A percentile compares a stretch with the other conserved stretches of the same genome.
Evolutionary conservation across 2,888 invertebrate species (phyloP).

Genomic region (Ypsolopha sequella): DNA sequence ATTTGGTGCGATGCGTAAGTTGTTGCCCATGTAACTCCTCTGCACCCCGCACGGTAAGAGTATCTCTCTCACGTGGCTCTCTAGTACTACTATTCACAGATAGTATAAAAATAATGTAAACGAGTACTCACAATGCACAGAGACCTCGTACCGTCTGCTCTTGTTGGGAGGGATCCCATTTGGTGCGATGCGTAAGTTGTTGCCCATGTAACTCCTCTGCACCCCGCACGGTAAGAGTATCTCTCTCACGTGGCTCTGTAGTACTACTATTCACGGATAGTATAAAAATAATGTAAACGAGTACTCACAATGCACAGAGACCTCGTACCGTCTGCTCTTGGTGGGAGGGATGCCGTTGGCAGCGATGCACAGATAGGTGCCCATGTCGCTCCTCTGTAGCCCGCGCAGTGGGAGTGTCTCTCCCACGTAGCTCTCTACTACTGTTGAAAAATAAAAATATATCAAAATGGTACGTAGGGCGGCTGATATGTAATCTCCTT

Average conservation of each 20-base stretch:
- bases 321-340: constrained; percentile 85
- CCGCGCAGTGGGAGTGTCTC: constrained; percentile 78
- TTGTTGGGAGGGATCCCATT: constrained; percentile 79
- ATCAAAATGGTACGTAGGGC: too few species aligned
- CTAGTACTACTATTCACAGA: constrained; percentile 30
- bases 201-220: too few species aligned
- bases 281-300: not conserved
- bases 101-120: not conserved
- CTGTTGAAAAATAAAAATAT: constrained; percentile 39
- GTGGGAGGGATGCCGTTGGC: constrained; percentile 86
- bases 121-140: constrained; percentile 81
- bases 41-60: too few species aligned
- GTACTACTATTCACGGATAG: not conserved
- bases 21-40: too few species aligned
- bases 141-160: constrained; percentile 85
- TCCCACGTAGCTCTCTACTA: constrained; percentile 76
- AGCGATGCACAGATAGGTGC: constrained; percentile 86
- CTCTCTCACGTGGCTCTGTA: not conserved
- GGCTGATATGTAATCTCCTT: too few species aligned
- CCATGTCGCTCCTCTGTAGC: constrained; percentile 87
- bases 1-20: constrained; percentile 77
- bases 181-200: too few species aligned
- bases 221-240: too few species aligned
- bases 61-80: constrained; percentile 25
- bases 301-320: constrained; percentile 84